phyloP scores from a whole-genome alignment of 2,797 vertebrate species.

The Odontamblyopus lacepedii region DNA sequence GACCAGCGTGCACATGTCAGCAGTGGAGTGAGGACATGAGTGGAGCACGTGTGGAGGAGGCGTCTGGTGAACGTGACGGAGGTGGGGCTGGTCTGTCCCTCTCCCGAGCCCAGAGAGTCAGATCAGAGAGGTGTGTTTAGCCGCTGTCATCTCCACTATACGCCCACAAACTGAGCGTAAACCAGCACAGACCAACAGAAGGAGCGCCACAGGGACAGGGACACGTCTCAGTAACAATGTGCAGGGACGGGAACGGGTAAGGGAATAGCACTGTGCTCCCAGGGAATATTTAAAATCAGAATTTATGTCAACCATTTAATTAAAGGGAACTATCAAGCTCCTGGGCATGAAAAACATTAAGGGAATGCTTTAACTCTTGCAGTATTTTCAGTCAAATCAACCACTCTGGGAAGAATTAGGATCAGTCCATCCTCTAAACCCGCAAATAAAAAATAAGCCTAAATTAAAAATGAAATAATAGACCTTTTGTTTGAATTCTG shows the following conservation, averaged over 20 bases:
- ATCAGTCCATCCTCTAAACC: too few species aligned
- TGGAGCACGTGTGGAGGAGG: constrained; percentile 43
- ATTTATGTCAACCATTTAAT: too few species aligned
- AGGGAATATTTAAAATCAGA: too few species aligned
- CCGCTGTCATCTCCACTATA: constrained; percentile 50
- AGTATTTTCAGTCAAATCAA: too few species aligned
- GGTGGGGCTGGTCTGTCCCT: constrained; percentile 36
- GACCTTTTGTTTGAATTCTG: too few species aligned
- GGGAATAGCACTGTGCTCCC: background rate
- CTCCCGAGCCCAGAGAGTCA: constrained; percentile 28
- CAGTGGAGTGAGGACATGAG: constrained; percentile 24
- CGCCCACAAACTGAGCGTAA: constrained; percentile 53
- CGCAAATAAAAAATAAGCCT: too few species aligned
- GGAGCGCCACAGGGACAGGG: constrained; percentile 26
- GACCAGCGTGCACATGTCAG: background rate
- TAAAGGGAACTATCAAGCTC: too few species aligned
- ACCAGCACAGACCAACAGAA: constrained; percentile 1
- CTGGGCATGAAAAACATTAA: too few species aligned
- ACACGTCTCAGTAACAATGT: constrained; percentile 7
- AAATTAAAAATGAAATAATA: too few species aligned
- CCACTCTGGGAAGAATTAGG: too few species aligned
- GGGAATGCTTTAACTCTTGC: too few species aligned
- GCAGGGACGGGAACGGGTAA: constrained; percentile 22
- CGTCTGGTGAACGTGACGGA: constrained; percentile 41
- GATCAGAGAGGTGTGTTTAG: constrained; percentile 52